Evolutionary conservation across 2,113 vertebrate genomes (phyloP).

Genomic region (Callopanchax toddi): DNA sequence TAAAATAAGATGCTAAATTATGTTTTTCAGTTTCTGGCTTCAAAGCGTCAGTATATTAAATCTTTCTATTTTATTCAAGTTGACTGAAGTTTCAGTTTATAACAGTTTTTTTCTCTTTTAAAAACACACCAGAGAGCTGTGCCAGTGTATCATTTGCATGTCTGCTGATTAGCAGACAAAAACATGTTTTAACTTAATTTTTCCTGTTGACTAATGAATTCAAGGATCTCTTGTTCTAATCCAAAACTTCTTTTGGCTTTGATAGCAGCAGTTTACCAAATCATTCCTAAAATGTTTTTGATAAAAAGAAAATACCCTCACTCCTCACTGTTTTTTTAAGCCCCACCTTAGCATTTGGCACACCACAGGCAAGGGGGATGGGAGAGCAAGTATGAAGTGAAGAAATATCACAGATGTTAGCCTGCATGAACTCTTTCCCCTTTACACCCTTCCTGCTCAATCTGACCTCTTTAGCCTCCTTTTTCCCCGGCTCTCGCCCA

Average conservation of each 20-base stretch:
- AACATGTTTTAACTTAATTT: neutral
- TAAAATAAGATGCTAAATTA: neutral
- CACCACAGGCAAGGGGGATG: conserved; percentile 50
- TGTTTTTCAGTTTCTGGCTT: conserved; percentile 7
- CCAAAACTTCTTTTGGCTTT: no score
- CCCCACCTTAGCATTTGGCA: conserved; percentile 70
- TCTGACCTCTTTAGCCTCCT: conserved; percentile 55
- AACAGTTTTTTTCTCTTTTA: neutral
- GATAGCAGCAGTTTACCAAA: neutral
- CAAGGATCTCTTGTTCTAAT: no score
- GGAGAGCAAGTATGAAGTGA: conserved; percentile 45
- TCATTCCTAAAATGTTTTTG: conserved; percentile 4
- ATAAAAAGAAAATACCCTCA: conserved; percentile 36
- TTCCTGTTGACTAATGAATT: neutral
- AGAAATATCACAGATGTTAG: conserved; percentile 76
- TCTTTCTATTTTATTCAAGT: neutral
- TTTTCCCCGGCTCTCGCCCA: neutral
- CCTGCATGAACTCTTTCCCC: conserved; percentile 70
- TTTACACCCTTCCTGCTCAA: conserved; percentile 67
- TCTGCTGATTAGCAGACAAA: neutral
- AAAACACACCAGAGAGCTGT: neutral
- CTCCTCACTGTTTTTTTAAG: conserved; percentile 64
- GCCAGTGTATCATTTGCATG: neutral
- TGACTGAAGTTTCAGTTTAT: neutral
- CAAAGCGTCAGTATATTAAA: conserved; percentile 5